Evolutionary conservation across 2,888 invertebrate species (phyloP), one percentile per base, ranked within the genome.

Genomic region (Hirudinaria manillensis): DNA sequence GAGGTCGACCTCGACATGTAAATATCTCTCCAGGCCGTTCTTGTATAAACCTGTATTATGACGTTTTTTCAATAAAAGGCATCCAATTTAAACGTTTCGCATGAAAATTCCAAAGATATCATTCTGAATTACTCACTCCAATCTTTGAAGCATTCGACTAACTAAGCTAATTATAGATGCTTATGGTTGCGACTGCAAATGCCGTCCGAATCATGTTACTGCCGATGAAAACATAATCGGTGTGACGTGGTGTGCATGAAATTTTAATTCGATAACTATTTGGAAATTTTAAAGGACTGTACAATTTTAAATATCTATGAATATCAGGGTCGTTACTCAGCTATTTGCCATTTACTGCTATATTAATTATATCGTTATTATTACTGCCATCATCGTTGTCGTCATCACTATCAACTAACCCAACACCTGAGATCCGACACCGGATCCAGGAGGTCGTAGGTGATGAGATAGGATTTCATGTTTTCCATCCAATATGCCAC

Each of bases 401-500:
- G 3, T 4, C 29, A 51, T 19, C 6, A 27, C 2, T 3, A 19
- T 27, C 51, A 24, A 82, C 83, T 80, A 65, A 95, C 95, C 97
- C 97, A 97, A 84, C 97, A 97, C 81, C 95, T 90, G 84, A 94
- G 97, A 84, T 91, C 93, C 2, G 94, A 94, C 82, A 93, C 91
- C 0, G 97, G 93, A 87, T 98, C 97, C 81, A 95, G 88, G 83
- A 94, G 94, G 84, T 97, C 97, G 84, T 92, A 95, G 0, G 97
- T 98, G 76, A 97, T 92, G 56, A 97, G 87, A 85, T 96, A 97
- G 0, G 96, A 97, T 84, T 93, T 93, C 38, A 96, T 88, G 88
- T 97, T 96, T 85, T 97, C 97, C 85, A 95, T 94, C 94, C 95
- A 98, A 85, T 90, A 96, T 0, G 95, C 97, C 81, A 97, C 93